Evolutionary conservation across 2,888 invertebrate genomes (phyloP), one percentile per base, ranked within the genome.

Genomic region (Choristoneura rosaceana): DNA sequence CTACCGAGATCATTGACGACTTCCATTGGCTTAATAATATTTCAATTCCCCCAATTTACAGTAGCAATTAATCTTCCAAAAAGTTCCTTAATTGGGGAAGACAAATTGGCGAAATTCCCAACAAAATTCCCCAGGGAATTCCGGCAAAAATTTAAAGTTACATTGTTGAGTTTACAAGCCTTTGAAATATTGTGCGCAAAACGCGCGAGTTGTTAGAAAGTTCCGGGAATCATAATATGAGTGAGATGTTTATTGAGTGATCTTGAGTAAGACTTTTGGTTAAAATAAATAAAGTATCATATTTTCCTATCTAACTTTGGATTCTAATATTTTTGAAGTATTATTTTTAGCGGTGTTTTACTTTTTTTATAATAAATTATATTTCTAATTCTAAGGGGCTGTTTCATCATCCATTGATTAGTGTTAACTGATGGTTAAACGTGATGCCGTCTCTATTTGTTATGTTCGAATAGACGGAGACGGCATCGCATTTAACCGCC

Each of bases 41-140:
- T 55, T 55, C 55, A 55, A 55, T 61, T 62, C 33, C 8, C 14
- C 43, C 45, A 62, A 45, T 62, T 17, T n/a, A 7, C 64, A 69
- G 33, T 59, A 52, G 64, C 62, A 64, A 73, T 73, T 69, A 73
- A 73, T 73, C 73, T 73, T 60, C 64, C 69, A n/a, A 52, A 73
- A 69, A 64, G 43, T 63, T 17, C 33, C 68, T 50, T 73, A 73
- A 73, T 73, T 73, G 69, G 59, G 38, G 43, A 64, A 73, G 73
- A 69, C 73, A 73, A 73, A 73, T 73, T 69, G 69, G 43, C 69
- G 50, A 41, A 73, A 73, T 64, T 63, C 69, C 58, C 17, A 45
- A 17, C 69, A 25, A 43, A 58, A 63, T 70, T 58, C 52, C 52
- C 59, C 17, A 34, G 17, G 43, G 58, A 38, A 63, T 34, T 55